phyloP scores from a whole-genome alignment of 2,888 invertebrate genomes.

The Eudasyphora cyanicolor region DNA sequence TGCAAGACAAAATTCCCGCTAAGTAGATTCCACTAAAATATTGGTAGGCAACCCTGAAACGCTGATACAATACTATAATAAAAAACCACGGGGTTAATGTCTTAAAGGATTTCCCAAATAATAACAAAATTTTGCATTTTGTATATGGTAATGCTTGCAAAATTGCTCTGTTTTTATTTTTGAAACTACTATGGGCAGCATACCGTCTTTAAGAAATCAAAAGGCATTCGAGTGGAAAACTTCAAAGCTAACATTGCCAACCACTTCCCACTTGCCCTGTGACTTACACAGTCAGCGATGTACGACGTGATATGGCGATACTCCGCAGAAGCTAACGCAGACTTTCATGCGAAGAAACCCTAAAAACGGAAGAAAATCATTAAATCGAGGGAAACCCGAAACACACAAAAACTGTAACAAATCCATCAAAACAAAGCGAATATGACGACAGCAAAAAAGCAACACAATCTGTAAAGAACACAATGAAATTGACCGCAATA shows the following conservation, averaged over 20 bases:
- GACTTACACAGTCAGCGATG: background rate
- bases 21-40: too few species aligned
- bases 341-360: background rate
- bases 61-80: constrained; percentile 2
- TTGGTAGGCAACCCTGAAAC: constrained; percentile 10
- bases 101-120: background rate
- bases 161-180: constrained; percentile 2
- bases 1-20: too few species aligned
- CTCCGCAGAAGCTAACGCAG: background rate
- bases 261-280: background rate
- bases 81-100: background rate
- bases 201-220: background rate
- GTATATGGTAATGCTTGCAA: background rate
- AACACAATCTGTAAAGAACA: constrained; percentile 3
- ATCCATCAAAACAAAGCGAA: constrained; percentile 27
- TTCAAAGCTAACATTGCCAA: background rate
- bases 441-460: background rate
- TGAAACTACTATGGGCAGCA: background rate
- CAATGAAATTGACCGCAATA: constrained; percentile 21
- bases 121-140: background rate
- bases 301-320: background rate
- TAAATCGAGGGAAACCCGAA: constrained; percentile 36
- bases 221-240: constrained; percentile 12
- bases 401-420: constrained; percentile 20
- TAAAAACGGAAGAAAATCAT: constrained; percentile 46